phyloP scores from a whole-genome alignment of 2,113 vertebrate genomes.

The Ochotona curzoniae region DNA sequence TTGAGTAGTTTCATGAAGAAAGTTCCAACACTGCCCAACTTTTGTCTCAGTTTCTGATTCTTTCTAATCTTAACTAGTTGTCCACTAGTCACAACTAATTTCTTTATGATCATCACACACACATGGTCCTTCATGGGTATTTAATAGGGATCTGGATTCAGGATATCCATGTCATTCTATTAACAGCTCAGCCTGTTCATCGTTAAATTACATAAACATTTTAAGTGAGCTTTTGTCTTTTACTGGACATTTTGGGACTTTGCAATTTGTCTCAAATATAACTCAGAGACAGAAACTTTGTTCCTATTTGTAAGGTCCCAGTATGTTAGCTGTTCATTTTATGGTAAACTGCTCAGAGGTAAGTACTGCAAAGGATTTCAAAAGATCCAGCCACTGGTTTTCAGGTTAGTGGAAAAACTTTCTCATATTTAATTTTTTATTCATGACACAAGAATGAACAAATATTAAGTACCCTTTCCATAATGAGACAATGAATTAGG shows the following conservation, averaged over 20 bases:
- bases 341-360: background rate
- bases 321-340: background rate
- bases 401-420: background rate
- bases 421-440: background rate
- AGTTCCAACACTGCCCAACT: background rate
- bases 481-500: background rate
- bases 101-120: background rate
- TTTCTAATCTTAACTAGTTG: background rate
- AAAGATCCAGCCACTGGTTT: background rate
- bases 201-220: background rate
- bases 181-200: background rate
- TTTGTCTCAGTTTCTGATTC: background rate
- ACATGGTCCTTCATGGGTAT: background rate
- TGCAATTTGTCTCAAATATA: background rate
- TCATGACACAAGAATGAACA: background rate
- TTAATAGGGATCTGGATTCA: background rate
- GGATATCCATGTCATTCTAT: background rate
- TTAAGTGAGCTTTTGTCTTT: background rate
- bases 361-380: background rate
- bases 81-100: background rate
- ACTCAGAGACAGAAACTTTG: background rate
- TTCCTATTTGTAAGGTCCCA: background rate
- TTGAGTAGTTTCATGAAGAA: background rate
- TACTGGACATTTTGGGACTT: background rate
- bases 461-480: background rate